Evolutionary conservation across 2,888 invertebrate species (phyloP), one percentile per base, ranked within the genome.

Genomic region (Norana najaformis): DNA sequence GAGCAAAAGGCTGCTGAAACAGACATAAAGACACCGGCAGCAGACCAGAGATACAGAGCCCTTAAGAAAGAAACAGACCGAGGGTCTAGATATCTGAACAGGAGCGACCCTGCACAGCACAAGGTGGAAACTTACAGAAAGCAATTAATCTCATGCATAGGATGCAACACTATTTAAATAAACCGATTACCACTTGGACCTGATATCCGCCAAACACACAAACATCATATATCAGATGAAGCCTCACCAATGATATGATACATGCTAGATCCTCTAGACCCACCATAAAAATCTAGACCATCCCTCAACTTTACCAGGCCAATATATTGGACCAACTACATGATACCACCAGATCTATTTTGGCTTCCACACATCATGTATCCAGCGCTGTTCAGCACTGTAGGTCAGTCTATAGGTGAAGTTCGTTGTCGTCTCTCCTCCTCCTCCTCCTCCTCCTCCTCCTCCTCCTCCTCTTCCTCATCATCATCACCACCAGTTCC

Each of bases 91-190:
- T 4, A 30, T 53, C 30, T 53, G 23, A 69, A 69, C 30, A 69
- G 30, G 30, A 13, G 69, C 11, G n/a, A 30, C 14, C 5, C 5
- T 14, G 47, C 13, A n/a, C n/a, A 18, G 3, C 53, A 69, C 11
- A n/a, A n/a, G n/a, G n/a, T 69, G 69, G 69, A 69, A 69, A 69
- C 69, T 69, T n/a, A 69, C 69, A 69, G 69, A 69, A n/a, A 69
- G n/a, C 69, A 69, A 69, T 69, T 69, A 69, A 69, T 69, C 69
- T 69, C n/a, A 30, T 69, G 69, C n/a, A n/a, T n/a, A n/a, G 53
- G 23, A n/a, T 69, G n/a, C 69, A n/a, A 69, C 30, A 69, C 30
- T 69, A 69, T 69, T 69, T 69, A 69, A 69, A 69, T 69, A 69
- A 69, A 69, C 69, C 5, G 69, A 69, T 69, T 69, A 69, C 69